These are phyloP conservation scores for Chionoecetes opilio DNA, from an alignment of 1,140 invertebrate species.

Conservation along the genomic window DNA sequence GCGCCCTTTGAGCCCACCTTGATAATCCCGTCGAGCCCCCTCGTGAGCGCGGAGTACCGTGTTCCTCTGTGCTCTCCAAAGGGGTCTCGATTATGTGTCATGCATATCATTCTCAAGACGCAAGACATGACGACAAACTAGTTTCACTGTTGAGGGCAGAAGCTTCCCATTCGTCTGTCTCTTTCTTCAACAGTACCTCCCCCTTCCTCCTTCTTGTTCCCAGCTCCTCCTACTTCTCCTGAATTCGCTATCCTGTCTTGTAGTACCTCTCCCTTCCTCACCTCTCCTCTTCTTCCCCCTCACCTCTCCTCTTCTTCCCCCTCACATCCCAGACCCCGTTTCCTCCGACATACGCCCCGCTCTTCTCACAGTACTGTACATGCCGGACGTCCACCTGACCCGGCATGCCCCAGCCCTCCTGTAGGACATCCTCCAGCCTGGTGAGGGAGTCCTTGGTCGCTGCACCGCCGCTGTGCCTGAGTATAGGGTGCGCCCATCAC, in stretches of 20 bases:
- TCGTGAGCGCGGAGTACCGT: not conserved
- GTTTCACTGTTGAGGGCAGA: not conserved
- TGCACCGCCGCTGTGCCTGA: not conserved
- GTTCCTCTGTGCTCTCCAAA: not conserved
- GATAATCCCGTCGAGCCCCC: slow-evolving; percentile 2
- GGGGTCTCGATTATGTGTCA: not conserved
- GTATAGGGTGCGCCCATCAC: not conserved
- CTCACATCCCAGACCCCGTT: not conserved
- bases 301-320: too few species aligned
- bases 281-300: not conserved
- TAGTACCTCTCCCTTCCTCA: not conserved
- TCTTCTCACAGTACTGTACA: not conserved
- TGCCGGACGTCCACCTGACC: not conserved
- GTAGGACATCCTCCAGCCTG: not conserved
- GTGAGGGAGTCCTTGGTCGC: not conserved
- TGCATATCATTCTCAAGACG: not conserved
- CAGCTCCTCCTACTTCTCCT: not conserved
- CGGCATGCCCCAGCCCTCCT: not conserved
- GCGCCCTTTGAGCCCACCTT: not conserved
- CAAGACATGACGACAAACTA: not conserved
- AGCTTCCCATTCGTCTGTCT: not conserved
- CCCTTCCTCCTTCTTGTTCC: not conserved
- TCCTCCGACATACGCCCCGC: not conserved
- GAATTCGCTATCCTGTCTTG: not conserved
- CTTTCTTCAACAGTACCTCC: not conserved